Percentiles rank a stretch among this genome's conserved stretches.
phyloP scores from a whole-genome alignment of 2,888 invertebrate species.

The Drosophila histrio region DNA sequence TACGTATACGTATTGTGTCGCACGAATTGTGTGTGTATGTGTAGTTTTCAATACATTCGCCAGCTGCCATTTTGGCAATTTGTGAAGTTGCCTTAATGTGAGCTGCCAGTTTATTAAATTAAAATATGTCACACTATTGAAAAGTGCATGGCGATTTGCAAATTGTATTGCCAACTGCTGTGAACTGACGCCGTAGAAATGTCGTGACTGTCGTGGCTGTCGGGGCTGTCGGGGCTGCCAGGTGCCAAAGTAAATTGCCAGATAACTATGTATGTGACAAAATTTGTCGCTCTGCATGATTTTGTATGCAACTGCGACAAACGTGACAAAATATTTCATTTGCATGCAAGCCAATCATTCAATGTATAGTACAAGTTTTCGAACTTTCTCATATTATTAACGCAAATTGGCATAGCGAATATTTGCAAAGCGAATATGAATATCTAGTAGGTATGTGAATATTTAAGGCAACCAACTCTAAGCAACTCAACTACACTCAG shows the following conservation, averaged over 20 bases:
- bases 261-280: conserved; percentile 38
- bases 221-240: not conserved
- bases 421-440: conserved; percentile 1
- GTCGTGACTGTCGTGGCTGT: not conserved
- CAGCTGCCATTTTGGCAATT: conserved; percentile 26
- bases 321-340: conserved; percentile 48
- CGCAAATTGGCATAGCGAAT: conserved; percentile 25
- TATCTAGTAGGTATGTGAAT: conserved; percentile 8
- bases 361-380: conserved; percentile 2
- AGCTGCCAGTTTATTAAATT: conserved; percentile 59
- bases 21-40: not conserved
- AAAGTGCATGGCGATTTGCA: conserved; percentile 53
- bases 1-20: conserved; percentile 41
- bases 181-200: conserved; percentile 4
- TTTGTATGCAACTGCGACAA: conserved; percentile 40
- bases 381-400: conserved; percentile 16
- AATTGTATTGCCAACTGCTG: conserved; percentile 49
- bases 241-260: conserved; percentile 21
- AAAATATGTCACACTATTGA: conserved; percentile 58
- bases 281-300: conserved; percentile 46
- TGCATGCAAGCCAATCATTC: conserved; percentile 63
- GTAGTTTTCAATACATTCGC: conserved; percentile 23
- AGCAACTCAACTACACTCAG: not conserved
- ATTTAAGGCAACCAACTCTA: conserved; percentile 6
- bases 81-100: conserved; percentile 33